phyloP scores from a whole-genome alignment of 2,888 invertebrate species.

The Bimastos eiseni region DNA sequence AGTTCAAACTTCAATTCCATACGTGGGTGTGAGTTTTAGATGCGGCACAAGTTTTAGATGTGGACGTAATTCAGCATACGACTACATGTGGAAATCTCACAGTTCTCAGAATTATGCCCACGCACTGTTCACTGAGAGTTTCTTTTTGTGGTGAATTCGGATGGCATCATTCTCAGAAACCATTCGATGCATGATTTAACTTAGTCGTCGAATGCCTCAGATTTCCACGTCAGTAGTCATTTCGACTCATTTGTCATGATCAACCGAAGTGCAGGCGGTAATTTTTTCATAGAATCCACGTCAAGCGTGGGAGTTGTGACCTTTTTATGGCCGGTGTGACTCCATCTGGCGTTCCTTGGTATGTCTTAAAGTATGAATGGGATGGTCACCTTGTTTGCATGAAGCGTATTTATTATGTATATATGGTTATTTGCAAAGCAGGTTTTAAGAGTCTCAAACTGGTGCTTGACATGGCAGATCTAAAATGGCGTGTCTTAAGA shows the following conservation, averaged over 20 bases:
- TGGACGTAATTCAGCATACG: too few relatives aligned
- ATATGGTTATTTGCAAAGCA: too few relatives aligned
- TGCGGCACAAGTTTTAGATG: too few relatives aligned
- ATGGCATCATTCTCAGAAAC: background rate
- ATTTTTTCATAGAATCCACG: background rate
- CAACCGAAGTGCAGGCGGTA: too few relatives aligned
- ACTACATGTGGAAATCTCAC: too few relatives aligned
- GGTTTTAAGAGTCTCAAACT: too few relatives aligned
- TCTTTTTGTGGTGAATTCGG: background rate
- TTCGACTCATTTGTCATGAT: too few relatives aligned
- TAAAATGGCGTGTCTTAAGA: too few relatives aligned
- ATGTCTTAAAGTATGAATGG: background rate
- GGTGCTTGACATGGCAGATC: too few relatives aligned
- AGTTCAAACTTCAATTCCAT: too few relatives aligned
- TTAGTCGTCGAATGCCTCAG: background rate
- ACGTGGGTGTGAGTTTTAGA: too few relatives aligned
- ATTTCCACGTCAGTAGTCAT: background rate
- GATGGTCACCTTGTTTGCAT: background rate
- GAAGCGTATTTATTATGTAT: too few relatives aligned
- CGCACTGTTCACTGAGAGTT: background rate
- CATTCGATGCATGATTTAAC: background rate
- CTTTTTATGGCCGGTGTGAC: background rate
- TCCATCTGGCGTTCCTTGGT: background rate
- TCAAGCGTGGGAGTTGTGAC: background rate
- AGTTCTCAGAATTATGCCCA: background rate